Percentiles rank a stretch among this genome's conserved stretches.
These are phyloP conservation scores for Echeneis naucrates DNA, from an alignment of 2,797 vertebrate species.

Conservation along the genomic window DNA sequence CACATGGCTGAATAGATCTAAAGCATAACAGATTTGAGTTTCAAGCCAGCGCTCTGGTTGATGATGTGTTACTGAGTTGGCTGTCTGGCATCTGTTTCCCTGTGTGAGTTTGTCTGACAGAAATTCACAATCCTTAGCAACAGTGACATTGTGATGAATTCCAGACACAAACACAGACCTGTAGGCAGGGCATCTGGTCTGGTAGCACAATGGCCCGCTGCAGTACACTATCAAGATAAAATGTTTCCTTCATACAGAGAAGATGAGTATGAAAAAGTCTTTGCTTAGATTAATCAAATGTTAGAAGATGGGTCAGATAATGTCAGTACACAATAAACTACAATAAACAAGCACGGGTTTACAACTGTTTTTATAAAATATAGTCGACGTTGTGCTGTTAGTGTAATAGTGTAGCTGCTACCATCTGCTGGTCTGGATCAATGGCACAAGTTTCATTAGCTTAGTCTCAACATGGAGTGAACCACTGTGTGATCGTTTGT, in stretches of 20 bases:
- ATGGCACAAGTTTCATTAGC: constrained; percentile 9
- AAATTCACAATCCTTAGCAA: constrained; percentile 55
- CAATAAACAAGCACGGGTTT: neutral
- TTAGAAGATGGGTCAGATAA: neutral
- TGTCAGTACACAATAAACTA: neutral
- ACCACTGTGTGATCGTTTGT: neutral
- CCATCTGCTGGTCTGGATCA: constrained; percentile 47
- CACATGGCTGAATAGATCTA: constrained; percentile 11
- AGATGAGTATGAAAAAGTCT: constrained; percentile 5
- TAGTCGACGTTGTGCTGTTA: neutral
- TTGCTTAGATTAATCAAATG: constrained; percentile 1
- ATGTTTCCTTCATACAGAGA: neutral
- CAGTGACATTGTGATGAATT: constrained; percentile 66
- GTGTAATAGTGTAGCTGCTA: constrained; percentile 29
- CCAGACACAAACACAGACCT: constrained; percentile 60
- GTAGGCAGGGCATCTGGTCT: constrained; percentile 46
- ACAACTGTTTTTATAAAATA: too few relatives aligned
- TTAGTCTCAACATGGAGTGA: neutral
- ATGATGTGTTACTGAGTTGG: constrained; percentile 48
- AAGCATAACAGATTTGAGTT: constrained; percentile 34
- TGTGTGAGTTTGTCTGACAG: constrained; percentile 52
- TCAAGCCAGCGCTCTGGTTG: constrained; percentile 16
- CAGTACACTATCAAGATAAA: constrained; percentile 32
- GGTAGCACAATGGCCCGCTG: constrained; percentile 23
- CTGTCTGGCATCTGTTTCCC: constrained; percentile 33